Evolutionary conservation across 2,113 vertebrate genomes (phyloP).

Genomic region (Ranitomeya imitator): DNA sequence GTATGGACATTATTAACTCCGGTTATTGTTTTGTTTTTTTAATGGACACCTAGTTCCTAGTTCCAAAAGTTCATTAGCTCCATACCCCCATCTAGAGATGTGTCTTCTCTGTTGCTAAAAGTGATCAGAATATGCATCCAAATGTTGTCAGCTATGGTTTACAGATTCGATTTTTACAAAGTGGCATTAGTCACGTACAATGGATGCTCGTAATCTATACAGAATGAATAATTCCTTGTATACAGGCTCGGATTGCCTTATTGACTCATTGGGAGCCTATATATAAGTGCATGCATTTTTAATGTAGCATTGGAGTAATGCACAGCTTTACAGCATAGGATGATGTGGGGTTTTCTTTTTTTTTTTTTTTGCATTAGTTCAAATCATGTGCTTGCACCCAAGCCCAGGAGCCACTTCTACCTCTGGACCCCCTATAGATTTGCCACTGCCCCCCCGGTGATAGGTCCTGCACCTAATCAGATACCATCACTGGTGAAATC

Average conservation of each 20-base stretch:
- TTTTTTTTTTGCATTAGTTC: neutral
- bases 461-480: neutral
- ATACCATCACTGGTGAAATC: neutral
- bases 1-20: neutral
- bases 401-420: neutral
- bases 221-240: slow-evolving; percentile 12
- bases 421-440: neutral
- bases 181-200: neutral
- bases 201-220: neutral
- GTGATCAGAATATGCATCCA: neutral
- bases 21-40: neutral
- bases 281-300: slow-evolving; percentile 29
- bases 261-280: neutral
- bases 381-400: neutral
- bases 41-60: neutral
- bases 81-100: neutral
- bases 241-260: neutral
- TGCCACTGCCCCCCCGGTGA: neutral
- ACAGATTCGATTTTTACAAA: neutral
- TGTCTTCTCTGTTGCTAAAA: neutral
- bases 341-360: neutral
- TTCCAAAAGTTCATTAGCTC: neutral
- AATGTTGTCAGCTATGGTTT: neutral
- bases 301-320: neutral
- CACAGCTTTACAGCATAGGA: neutral